Evolutionary conservation across 2,113 vertebrate species (phyloP), one percentile per base, ranked within the genome.

Genomic region (Noturus placidus): DNA sequence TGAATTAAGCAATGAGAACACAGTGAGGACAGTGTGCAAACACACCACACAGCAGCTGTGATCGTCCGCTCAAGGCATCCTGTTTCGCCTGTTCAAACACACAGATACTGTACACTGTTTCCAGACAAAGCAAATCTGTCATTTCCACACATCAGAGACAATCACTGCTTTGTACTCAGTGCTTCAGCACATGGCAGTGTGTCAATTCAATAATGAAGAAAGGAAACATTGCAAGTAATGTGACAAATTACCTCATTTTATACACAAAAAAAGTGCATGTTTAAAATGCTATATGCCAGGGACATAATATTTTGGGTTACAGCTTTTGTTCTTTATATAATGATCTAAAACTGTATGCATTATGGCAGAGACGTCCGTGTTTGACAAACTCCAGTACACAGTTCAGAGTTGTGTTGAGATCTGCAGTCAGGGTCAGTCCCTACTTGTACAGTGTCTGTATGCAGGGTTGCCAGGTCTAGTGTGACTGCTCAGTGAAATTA

Each of bases 51-150:
- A 57, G 77, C 61, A 87, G 63, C 85, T 57, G 42, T 65, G 46
- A 22, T 67, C 46, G 56, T 67, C 30, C 4, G 42, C 63, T 70
- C 67, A 30, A 22, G 5, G 46, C 30, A 3, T 27, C 42, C 57
- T 52, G 35, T 42, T 50, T 50, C 4, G 46, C 35, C 85, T 86
- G 61, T 86, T 56, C 77, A 80, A 86, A 77, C 56, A 83, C 80
- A 78, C 59, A 61, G 72, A 38, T 72, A 46, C 42, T 46, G 42
- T 46, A 63, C 69, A 87, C 65, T 65, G 69, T 46, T 63, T 61
- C 83, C 33, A 86, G 72, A 74, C 83, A 88, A 86, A 89, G 87
- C 92, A 89, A 91, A 89, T 82, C 54, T 84, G 86, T 4, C 22
- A 65, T 79, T 69, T 67, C 15, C 63, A 81, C 61, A 59, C 85